Conservation (phyloP, 2,797 vertebrate genomes). For the Sebastes reedi region DNA sequence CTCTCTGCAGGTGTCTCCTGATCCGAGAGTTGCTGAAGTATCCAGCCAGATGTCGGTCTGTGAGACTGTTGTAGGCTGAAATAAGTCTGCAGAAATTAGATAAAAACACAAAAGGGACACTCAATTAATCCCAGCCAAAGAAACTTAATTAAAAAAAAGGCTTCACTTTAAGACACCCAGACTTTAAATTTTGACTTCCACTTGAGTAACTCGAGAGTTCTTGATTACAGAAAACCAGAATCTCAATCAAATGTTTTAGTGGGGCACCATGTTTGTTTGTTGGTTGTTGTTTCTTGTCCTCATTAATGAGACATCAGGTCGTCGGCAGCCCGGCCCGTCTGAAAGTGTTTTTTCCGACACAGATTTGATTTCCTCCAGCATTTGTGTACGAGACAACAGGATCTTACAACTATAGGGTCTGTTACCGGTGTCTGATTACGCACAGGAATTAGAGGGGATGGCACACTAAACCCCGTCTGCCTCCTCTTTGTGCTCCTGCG, state of each 20-base stretch:
- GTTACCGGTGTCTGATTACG: slow-evolving; percentile 78
- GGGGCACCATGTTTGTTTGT: slow-evolving; percentile 49
- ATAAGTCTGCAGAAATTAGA: slow-evolving; percentile 82
- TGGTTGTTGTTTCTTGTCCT: slow-evolving; percentile 45
- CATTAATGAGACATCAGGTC: slow-evolving; percentile 59
- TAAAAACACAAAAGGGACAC: slow-evolving; percentile 6
- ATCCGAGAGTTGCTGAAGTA: slow-evolving; percentile 95
- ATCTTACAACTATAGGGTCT: slow-evolving; percentile 71
- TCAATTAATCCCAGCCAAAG: not conserved
- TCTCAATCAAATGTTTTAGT: slow-evolving; percentile 38
- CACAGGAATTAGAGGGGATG: slow-evolving; percentile 57
- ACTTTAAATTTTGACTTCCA: not conserved
- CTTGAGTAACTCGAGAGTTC: not conserved
- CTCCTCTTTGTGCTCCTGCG: slow-evolving; percentile 56
- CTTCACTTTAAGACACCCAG: not conserved
- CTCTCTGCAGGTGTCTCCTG: slow-evolving; percentile 89
- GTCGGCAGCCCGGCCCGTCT: slow-evolving; percentile 1
- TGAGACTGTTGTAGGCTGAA: slow-evolving; percentile 92
- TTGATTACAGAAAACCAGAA: slow-evolving; percentile 44
- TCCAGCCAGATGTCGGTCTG: slow-evolving; percentile 91
- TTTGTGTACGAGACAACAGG: slow-evolving; percentile 76
- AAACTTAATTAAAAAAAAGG: not conserved
- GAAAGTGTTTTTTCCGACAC: slow-evolving; percentile 62
- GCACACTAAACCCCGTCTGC: slow-evolving; percentile 69
- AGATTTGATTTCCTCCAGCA: slow-evolving; percentile 77